A percentile compares a stretch with the other conserved stretches of the same genome.
Conservation (phyloP, 2,888 invertebrate species). For the Tuta absoluta region DNA sequence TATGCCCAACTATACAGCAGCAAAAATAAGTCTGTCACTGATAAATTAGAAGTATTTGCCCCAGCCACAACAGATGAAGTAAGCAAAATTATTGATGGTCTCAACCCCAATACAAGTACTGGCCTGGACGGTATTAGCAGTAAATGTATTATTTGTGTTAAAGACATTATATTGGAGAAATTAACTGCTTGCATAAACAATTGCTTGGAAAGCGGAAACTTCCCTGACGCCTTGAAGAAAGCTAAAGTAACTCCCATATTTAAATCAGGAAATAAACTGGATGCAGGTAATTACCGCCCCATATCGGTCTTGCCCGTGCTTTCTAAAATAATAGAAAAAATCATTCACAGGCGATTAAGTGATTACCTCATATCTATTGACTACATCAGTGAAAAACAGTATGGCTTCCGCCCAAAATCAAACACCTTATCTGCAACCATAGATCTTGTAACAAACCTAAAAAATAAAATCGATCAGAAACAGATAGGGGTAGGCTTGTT, state of each 20-base stretch:
- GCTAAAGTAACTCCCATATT: constrained; percentile 32
- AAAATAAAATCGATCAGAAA: constrained; percentile 26
- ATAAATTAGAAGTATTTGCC: constrained; percentile 6
- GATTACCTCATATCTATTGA: constrained; percentile 8
- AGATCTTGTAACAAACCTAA: constrained; percentile 27
- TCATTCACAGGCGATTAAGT: constrained; percentile 22
- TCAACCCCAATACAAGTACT: constrained; percentile 30
- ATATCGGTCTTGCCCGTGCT: constrained; percentile 29
- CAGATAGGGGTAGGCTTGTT: constrained; percentile 29
- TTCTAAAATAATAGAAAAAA: constrained; percentile 30
- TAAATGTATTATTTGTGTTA: constrained; percentile 31
- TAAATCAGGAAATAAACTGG: constrained; percentile 30
- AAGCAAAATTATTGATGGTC: constrained; percentile 27
- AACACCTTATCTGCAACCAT: constrained; percentile 26
- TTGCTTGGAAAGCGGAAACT: neutral
- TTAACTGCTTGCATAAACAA: constrained; percentile 2
- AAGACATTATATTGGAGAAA: constrained; percentile 19
- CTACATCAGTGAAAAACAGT: constrained; percentile 19
- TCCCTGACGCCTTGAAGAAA: constrained; percentile 28
- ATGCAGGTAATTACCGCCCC: constrained; percentile 33
- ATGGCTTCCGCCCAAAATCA: constrained; percentile 26
- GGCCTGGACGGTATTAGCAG: constrained; percentile 30
- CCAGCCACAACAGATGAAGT: constrained; percentile 26
- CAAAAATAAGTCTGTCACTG: neutral
- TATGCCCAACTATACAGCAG: neutral